Evolutionary conservation across 2,797 vertebrate genomes (phyloP), one percentile per base, ranked within the genome.

Genomic region (Sebastes kiyomatsui): DNA sequence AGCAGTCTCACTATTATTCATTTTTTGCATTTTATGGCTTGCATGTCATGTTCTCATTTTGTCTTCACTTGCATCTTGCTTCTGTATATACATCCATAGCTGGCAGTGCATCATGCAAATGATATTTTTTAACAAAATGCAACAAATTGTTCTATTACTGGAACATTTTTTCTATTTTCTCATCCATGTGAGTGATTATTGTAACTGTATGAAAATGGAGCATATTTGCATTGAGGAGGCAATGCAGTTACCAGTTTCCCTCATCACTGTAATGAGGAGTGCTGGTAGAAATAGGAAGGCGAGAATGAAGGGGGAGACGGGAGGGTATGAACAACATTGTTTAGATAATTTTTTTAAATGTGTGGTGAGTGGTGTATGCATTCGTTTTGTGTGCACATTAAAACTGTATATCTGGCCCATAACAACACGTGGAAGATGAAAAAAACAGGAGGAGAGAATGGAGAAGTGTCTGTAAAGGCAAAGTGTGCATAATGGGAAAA

Each of bases 141-240:
- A 42, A 66, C 42, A 52, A 62, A 49, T 61, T 32, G 33, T 52
- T 54, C 46, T 6, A n/a, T 52, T 38, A 25, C 28, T 30, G 4
- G 11, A 54, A 16, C 6, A 1, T 27, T 20, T 59, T 32, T 64
- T 64, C 1, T 28, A 2, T 30, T 67, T 69, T 81, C n/a, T 42
- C 30, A 33, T 12, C 8, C 12, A 16, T 59, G 11, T 38, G 32
- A 54, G 18, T 16, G 61, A 67, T 77, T 35, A 62, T 56, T 49
- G 7, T 12, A 58, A 60, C 4, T 0, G 2, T 22, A 64, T 0
- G 14, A 58, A 73, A 66, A 62, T 42, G 22, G 6, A 67, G 28
- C 56, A 33, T 70, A 76, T 83, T 76, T 78, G 38, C 42, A 73
- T 5, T n/a, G 18, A 67, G n/a, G 66, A 60, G 12, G 35, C 20